Conservation (phyloP, 2,113 vertebrate genomes). For the Australoheros scitulus region DNA sequence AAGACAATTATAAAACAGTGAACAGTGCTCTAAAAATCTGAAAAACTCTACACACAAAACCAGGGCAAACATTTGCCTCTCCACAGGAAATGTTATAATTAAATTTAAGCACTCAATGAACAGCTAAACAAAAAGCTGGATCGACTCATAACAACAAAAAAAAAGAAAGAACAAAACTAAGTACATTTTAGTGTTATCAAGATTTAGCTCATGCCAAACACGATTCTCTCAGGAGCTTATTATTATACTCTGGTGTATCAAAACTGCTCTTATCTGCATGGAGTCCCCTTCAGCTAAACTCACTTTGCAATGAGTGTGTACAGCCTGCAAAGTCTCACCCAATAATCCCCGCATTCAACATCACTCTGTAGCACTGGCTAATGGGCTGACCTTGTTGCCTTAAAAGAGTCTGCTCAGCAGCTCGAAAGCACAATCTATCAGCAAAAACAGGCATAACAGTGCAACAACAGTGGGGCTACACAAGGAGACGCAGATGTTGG, state of each 20-base stretch:
- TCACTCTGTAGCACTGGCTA: conserved; percentile 54
- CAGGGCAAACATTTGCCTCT: neutral
- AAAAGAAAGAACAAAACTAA: neutral
- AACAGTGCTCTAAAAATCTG: neutral
- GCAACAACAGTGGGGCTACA: conserved; percentile 49
- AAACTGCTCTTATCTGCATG: conserved; percentile 7
- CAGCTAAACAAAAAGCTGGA: neutral
- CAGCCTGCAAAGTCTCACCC: conserved; percentile 29
- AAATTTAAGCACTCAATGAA: neutral
- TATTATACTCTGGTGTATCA: neutral
- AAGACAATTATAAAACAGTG: conserved; percentile 20
- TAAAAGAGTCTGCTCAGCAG: conserved; percentile 65
- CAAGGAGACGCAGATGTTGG: neutral
- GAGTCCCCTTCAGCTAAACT: conserved; percentile 15
- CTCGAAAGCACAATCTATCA: conserved; percentile 62
- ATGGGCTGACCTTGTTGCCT: conserved; percentile 64
- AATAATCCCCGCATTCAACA: conserved; percentile 51
- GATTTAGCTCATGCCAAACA: neutral
- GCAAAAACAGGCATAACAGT: conserved; percentile 54
- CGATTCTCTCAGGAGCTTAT: neutral
- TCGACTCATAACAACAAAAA: neutral
- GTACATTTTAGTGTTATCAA: conserved; percentile 13
- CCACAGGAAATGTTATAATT: conserved; percentile 14
- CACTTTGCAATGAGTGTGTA: neutral
- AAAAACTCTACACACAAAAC: conserved; percentile 6